phyloP scores from a whole-genome alignment of 2,113 vertebrate species.

The Nestor notabilis region DNA sequence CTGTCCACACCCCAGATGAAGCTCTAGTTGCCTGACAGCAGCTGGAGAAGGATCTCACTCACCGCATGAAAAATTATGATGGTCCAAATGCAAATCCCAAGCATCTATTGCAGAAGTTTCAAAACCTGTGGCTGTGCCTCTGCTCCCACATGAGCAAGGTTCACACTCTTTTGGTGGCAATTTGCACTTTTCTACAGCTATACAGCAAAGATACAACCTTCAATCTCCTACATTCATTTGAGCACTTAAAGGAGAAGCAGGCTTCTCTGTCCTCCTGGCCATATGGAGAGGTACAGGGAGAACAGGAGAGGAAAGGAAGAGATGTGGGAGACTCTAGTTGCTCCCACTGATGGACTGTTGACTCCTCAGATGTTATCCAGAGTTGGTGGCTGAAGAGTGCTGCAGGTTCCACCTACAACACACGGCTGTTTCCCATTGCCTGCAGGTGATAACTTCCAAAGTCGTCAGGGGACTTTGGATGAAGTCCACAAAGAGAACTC shows the following conservation, averaged over 20 bases:
- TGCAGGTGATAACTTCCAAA: background rate
- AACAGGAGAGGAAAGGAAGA: background rate
- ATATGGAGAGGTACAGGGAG: background rate
- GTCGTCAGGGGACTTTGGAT: background rate
- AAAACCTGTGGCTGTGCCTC: background rate
- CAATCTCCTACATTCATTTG: background rate
- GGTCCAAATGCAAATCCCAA: background rate
- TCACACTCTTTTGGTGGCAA: background rate
- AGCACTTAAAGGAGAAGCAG: background rate
- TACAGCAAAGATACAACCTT: background rate
- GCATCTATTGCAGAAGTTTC: background rate
- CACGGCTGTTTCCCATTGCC: background rate
- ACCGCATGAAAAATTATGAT: background rate
- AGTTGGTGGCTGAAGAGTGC: accelerated
- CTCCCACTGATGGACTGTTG: background rate
- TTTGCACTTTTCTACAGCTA: background rate
- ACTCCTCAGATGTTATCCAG: background rate
- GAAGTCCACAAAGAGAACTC: background rate
- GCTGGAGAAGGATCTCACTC: background rate
- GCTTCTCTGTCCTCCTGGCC: background rate
- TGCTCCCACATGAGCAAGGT: background rate
- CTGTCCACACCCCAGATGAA: background rate
- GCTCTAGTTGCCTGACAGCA: background rate
- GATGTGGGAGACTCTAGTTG: background rate
- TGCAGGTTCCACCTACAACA: background rate